phyloP scores from a whole-genome alignment of 2,888 invertebrate genomes.

The Drosophila sordidula region DNA sequence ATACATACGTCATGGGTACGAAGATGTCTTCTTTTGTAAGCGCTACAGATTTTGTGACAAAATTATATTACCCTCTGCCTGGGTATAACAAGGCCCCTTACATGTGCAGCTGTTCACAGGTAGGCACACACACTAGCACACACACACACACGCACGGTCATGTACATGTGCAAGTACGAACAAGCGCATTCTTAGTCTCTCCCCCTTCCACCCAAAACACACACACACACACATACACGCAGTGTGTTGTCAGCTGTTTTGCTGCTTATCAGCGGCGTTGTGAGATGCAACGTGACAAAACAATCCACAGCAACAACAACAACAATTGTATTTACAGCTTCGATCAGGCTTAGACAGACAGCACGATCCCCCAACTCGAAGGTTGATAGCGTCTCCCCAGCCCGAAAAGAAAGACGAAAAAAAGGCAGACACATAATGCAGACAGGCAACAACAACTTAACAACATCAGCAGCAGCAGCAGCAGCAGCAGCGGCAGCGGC shows the following conservation, averaged over 20 bases:
- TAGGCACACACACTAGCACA: slow-evolving; percentile 28
- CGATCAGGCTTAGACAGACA: slow-evolving; percentile 38
- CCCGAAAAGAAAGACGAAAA: background rate
- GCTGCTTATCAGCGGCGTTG: slow-evolving; percentile 38
- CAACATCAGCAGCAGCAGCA: slow-evolving; percentile 10
- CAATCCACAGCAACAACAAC: slow-evolving; percentile 17
- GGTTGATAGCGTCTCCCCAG: slow-evolving; percentile 16
- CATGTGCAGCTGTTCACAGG: slow-evolving; percentile 73
- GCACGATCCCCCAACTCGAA: slow-evolving; percentile 48
- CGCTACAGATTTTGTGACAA: slow-evolving; percentile 21
- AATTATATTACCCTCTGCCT: slow-evolving; percentile 2
- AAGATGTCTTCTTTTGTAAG: background rate
- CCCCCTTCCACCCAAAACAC: background rate
- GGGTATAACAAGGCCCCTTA: slow-evolving; percentile 20
- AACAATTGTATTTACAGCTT: slow-evolving; percentile 21
- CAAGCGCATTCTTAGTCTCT: slow-evolving; percentile 1
- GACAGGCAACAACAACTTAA: slow-evolving; percentile 34
- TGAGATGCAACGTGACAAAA: slow-evolving; percentile 24
- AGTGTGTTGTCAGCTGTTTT: slow-evolving; percentile 49
- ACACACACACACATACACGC: background rate
- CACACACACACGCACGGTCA: slow-evolving; percentile 1
- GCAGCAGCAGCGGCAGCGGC: slow-evolving; percentile 4
- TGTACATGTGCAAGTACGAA: slow-evolving; percentile 2
- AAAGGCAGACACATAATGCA: slow-evolving; percentile 29
- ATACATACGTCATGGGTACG: background rate